A percentile compares a stretch with the other conserved stretches of the same genome.
These are phyloP conservation scores for Digitonthophagus gazella DNA, from an alignment of 2,888 invertebrate species.

Conservation along the genomic window DNA sequence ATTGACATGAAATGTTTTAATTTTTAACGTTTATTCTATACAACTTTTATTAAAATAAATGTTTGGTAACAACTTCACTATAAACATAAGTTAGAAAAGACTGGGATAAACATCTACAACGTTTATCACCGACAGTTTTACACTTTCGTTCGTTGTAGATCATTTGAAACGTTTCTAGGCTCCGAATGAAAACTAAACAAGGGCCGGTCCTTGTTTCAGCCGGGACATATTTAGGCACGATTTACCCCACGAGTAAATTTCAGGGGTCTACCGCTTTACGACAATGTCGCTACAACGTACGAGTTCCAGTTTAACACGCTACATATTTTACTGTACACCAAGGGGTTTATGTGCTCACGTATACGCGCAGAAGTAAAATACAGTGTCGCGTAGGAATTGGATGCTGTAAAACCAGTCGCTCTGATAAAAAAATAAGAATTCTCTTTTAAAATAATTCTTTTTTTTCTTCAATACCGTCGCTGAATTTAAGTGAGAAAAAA, in stretches of 20 bases:
- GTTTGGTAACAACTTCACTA: no score
- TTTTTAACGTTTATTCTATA: not conserved
- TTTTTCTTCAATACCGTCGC: not conserved
- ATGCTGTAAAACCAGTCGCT: not conserved
- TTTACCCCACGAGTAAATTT: conserved; percentile 13
- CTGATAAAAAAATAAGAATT: not conserved
- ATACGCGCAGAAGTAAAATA: not conserved
- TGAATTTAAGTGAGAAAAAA: not conserved
- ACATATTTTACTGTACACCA: conserved; percentile 25
- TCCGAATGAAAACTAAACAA: conserved; percentile 4
- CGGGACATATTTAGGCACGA: conserved; percentile 11
- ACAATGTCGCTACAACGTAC: conserved; percentile 6
- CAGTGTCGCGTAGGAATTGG: not conserved
- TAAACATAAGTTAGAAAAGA: not conserved
- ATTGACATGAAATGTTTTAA: not conserved
- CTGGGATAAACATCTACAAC: not conserved
- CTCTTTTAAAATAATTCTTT: not conserved
- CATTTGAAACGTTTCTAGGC: not conserved
- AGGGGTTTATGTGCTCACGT: conserved; percentile 8
- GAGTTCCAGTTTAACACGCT: conserved; percentile 12
- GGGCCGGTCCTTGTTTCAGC: conserved; percentile 1
- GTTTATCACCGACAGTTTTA: not conserved
- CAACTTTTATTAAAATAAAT: no score
- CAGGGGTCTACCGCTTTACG: conserved; percentile 11
- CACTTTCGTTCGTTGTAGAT: conserved; percentile 4